Evolutionary conservation across 2,113 vertebrate genomes (phyloP).

Genomic region (Phyllostomus hastatus): DNA sequence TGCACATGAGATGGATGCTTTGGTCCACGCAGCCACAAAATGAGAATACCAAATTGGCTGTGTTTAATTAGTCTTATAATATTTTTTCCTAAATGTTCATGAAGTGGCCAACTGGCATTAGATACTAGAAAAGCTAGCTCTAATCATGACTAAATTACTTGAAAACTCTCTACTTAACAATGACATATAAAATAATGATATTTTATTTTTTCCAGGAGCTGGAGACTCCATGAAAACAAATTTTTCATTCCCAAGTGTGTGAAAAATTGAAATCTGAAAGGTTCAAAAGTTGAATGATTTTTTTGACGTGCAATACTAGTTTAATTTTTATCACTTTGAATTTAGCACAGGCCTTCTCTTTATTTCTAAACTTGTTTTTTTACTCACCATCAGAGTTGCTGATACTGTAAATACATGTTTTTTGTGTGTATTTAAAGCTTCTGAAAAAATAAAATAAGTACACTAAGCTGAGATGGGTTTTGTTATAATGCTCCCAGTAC

Average conservation of each 20-base stretch:
- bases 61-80: conserved; percentile 42
- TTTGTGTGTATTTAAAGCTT: not conserved
- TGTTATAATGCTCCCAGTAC: not conserved
- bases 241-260: conserved; percentile 36
- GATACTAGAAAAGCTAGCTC: not conserved
- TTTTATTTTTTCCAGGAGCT: conserved; percentile 34
- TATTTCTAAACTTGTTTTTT: conserved; percentile 5
- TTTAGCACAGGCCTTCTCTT: not conserved
- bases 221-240: not conserved
- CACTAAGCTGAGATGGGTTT: not conserved
- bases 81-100: conserved; percentile 47
- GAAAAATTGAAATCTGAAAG: conserved; percentile 33
- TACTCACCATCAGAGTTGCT: not conserved
- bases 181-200: conserved; percentile 21
- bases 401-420: not conserved
- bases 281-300: conserved; percentile 36
- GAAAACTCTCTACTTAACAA: not conserved
- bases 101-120: not conserved
- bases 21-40: conserved; percentile 17
- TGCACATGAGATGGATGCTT: not conserved
- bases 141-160: conserved; percentile 7
- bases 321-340: conserved; percentile 42
- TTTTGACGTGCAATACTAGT: not conserved
- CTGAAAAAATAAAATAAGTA: not conserved
- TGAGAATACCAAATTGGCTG: conserved; percentile 35